A percentile compares a stretch with the other conserved stretches of the same genome.
Evolutionary conservation across 2,113 vertebrate genomes (phyloP).

Genomic region (Genyomyrus donnyi): DNA sequence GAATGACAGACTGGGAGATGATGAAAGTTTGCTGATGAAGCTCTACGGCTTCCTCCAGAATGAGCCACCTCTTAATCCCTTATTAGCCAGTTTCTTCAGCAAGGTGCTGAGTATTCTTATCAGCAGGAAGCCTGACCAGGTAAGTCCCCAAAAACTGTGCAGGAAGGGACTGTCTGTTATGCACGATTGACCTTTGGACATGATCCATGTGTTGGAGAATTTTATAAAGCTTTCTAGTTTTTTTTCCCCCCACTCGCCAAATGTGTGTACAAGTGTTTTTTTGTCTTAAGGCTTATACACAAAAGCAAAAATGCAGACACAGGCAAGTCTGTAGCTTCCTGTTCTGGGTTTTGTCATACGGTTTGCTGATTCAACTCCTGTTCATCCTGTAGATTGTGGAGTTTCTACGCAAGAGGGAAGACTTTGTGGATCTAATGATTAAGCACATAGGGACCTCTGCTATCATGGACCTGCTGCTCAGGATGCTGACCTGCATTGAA

Average conservation of each 20-base stretch:
- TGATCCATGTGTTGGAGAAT: neutral
- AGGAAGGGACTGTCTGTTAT: neutral
- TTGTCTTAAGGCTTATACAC: neutral
- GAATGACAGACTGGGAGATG: constrained; percentile 91
- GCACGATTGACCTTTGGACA: neutral
- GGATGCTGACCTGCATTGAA: constrained; percentile 95
- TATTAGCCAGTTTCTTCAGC: constrained; percentile 97
- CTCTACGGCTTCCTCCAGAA: constrained; percentile 90
- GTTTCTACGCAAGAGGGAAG: constrained; percentile 86
- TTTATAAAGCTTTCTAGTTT: neutral
- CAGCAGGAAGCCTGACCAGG: constrained; percentile 97
- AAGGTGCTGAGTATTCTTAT: constrained; percentile 98
- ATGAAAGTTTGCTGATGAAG: constrained; percentile 84
- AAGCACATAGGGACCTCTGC: constrained; percentile 98
- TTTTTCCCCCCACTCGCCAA: no score
- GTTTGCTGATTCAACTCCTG: neutral
- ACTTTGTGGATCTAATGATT: constrained; percentile 93
- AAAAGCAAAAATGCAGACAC: neutral
- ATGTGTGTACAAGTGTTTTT: neutral
- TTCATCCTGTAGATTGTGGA: constrained; percentile 76
- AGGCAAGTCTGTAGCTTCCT: neutral
- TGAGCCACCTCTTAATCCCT: constrained; percentile 85
- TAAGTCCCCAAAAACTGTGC: constrained; percentile 38
- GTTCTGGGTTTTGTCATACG: neutral
- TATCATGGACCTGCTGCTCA: constrained; percentile 94